Base-by-base conservation (phyloP, 1,140 invertebrate species). In the Adoxophyes honmai region DNA sequence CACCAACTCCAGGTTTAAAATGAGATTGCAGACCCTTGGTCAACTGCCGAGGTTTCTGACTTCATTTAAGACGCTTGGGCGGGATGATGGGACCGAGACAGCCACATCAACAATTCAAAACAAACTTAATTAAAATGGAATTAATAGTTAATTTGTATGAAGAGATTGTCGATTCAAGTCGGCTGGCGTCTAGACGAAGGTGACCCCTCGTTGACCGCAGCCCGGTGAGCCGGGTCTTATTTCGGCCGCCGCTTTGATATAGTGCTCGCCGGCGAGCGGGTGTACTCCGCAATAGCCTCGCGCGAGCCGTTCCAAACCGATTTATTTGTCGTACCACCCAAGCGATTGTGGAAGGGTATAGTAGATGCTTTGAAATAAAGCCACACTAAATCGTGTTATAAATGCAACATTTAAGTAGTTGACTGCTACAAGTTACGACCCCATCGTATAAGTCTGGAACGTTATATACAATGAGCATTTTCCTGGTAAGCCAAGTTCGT, bases 231-330 rank as follows among this genome's bases (percentile, higher is more conserved):
- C n/a, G 15, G 66, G 66, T 64, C 65, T 76, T 71, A 60, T 77
- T 78, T 68, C 66, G 63, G 64, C 66, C 65, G 68, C 74, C 71
- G 62, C 62, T 73, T 73, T 76, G 73, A 75, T 70, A 66, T 69
- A 73, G 67, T 68, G 62, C 36, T 60, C 56, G 59, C 44, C 60
- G 67, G 66, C 59, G 64, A 57, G 68, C 66, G 66, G 56, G 65
- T 28, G 59, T 64, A 59, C 55, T 52, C 57, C 53, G 15, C 55
- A 52, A 57, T 37, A 55, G 60, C 69, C 55, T 61, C 55, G 54
- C 57, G 53, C 60, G 57, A 42, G 58, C 59, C 61, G 60, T 70
- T 67, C 68, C 60, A 62, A 37, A 56, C 51, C 53, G 62, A 69
- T 63, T 66, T 67, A 62, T 64, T 65, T 55, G 64, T 70, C 54